Evolutionary conservation across 2,888 invertebrate genomes (phyloP).

Genomic region (Cloeon dipterum): DNA sequence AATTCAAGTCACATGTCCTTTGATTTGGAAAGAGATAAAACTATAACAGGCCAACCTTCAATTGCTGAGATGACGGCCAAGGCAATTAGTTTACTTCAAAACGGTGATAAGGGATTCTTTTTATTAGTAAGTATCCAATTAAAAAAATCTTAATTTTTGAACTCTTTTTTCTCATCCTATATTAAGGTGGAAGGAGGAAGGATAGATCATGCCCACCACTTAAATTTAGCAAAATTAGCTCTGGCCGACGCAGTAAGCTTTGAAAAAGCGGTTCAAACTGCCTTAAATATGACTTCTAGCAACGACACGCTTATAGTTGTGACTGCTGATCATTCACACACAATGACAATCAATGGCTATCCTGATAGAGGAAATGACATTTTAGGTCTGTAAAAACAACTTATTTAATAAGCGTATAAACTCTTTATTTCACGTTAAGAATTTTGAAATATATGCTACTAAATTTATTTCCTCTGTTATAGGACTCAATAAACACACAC

Average conservation of each 20-base stretch:
- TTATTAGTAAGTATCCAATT: slow-evolving; percentile 32
- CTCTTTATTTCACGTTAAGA: too few relatives aligned
- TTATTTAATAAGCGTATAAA: too few relatives aligned
- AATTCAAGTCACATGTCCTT: slow-evolving; percentile 55
- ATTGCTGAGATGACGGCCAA: slow-evolving; percentile 54
- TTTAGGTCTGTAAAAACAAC: too few relatives aligned
- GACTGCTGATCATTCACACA: slow-evolving; percentile 39
- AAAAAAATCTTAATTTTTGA: too few relatives aligned
- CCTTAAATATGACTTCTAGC: slow-evolving; percentile 20
- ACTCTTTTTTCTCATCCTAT: too few relatives aligned
- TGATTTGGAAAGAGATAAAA: slow-evolving; percentile 40
- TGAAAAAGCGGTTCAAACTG: slow-evolving; percentile 33
- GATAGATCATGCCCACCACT: slow-evolving; percentile 39
- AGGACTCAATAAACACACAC: slow-evolving; percentile 19
- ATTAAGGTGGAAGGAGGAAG: slow-evolving; percentile 34
- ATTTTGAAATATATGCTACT: too few relatives aligned
- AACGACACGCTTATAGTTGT: slow-evolving; percentile 41
- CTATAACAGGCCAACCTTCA: slow-evolving; percentile 48
- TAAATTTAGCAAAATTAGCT: slow-evolving; percentile 31
- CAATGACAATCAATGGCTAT: slow-evolving; percentile 36
- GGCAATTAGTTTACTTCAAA: slow-evolving; percentile 44
- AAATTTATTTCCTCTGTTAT: too few relatives aligned
- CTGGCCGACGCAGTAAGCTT: slow-evolving; percentile 38
- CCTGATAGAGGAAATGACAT: slow-evolving; percentile 33
- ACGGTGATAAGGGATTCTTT: slow-evolving; percentile 40